Base-by-base conservation (phyloP, 2,797 vertebrate genomes). In the Sparus aurata region DNA sequence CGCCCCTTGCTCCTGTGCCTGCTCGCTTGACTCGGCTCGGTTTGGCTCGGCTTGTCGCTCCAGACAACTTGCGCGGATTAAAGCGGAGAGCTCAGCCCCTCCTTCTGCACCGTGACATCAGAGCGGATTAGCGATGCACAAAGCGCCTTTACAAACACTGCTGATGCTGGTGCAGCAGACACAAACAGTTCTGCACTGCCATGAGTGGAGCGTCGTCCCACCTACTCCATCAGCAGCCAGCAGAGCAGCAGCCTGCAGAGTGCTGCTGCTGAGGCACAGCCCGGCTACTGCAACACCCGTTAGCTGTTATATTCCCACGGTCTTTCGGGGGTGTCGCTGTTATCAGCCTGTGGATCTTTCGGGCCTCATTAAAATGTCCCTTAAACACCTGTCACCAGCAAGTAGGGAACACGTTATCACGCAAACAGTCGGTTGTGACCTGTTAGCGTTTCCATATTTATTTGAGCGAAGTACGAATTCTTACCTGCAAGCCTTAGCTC, bases 111-210 rank as follows among this genome's bases (percentile, higher is more conserved):
- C 83, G 93, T 95, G 95, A 95, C 95, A 92, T 95, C 94, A 94
- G 77, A 94, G 91, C 88, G 93, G 94, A 96, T 96, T 95, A 95
- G 58, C 79, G 80, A 83, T 61, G 91, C 92, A 88, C 88, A 91
- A 94, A 94, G 91, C 92, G 88, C 88, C 88, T 93, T 91, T 91
- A 75, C 73, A 71, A 76, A 69, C 89, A 41, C 86, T 62, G 87
- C 75, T 75, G 88, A 70, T 83, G 83, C 45, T 27, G 78, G 12
- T 4, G 60, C 50, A n/a, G 47, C 86, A 50, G 47, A 68, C 87
- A 52, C 75, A 66, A 49, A 68, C 74, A 30, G 52, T 2, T n/a
- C 71, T 27, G 20, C 16, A 47, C 54, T 75, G 45, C 74, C 73
- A 17, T 46, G 85, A 69, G 68, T 20, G 69, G 9, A 46, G 77